Evolutionary conservation across 92 coral and sea anemone species (phyloP).

Genomic region (Parazoanthus swiftii): DNA sequence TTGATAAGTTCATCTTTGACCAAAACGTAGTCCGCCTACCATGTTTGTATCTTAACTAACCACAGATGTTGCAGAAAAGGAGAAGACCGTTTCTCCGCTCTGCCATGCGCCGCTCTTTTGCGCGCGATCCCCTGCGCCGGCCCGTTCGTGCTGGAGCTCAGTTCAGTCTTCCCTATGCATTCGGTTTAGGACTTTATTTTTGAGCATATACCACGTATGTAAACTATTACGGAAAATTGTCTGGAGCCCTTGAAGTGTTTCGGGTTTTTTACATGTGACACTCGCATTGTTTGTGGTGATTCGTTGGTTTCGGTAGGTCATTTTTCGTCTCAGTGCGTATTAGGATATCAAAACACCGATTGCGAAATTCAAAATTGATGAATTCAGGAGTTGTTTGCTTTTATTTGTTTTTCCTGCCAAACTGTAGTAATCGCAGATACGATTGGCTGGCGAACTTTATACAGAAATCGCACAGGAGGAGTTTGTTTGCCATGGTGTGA

Average conservation of each 20-base stretch:
- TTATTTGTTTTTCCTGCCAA: conserved; percentile 36
- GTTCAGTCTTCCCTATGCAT: background rate
- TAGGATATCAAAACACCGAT: conserved; percentile 23
- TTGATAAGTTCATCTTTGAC: no score
- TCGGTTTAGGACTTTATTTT: background rate
- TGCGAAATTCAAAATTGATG: conserved; percentile 45
- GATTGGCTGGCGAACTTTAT: conserved; percentile 19
- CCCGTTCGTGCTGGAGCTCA: background rate
- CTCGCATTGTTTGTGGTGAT: background rate
- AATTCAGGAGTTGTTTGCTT: conserved; percentile 38
- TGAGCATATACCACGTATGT: conserved; percentile 21
- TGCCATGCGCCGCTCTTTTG: no score
- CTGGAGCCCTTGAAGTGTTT: background rate
- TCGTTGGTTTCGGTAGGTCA: background rate
- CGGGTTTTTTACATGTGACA: no score
- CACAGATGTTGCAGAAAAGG: no score
- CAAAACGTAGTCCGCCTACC: no score
- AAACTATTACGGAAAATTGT: background rate
- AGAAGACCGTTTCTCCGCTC: no score
- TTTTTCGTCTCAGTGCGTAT: conserved; percentile 36
- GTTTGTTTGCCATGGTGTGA: conserved; percentile 42
- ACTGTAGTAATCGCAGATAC: conserved; percentile 29
- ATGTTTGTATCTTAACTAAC: no score
- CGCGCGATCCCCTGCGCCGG: no score
- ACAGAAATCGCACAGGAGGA: conserved; percentile 18